Evolutionary conservation across 2,888 invertebrate genomes (phyloP), one percentile per base, ranked within the genome.

Genomic region (Parthenolecanium corni): DNA sequence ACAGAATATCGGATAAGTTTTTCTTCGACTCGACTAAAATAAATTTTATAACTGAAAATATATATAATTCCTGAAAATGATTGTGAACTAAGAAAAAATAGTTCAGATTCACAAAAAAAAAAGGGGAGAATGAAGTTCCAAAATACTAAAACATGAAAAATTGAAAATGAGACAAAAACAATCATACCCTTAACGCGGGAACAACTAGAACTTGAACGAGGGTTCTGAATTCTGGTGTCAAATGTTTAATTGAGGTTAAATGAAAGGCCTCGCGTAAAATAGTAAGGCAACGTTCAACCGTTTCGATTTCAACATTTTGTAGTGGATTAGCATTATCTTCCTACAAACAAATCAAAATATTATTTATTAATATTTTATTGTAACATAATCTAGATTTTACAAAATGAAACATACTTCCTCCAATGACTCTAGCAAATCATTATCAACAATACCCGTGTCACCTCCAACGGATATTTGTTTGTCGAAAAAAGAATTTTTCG

Each of bases 131-230:
- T n/a, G n/a, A n/a, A n/a, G n/a, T n/a, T n/a, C n/a, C 2, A 16
- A 16, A 16, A 31, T 16, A 31, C 5, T 31, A 31, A 31, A 31
- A 6, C 31, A 31, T 31, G 31, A 31, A 31, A 31, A 31, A n/a
- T 12, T 38, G 38, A 38, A 38, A 38, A 38, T 11, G 38, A 38
- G 9, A 12, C 38, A 42, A 18, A 42, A 23, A 23, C 11, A 49
- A 21, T 11, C 44, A 24, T 25, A 57, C 61, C 36, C 49, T 40
- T 23, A 47, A 51, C 4, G 40, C 61, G 3, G 38, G 47, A 12
- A 61, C 25, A 1, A 61, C 61, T 16, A 61, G 38, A 47, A 31
- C 38, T 51, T 61, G 61, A 40, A 61, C n/a, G 1, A 61, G 36
- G 5, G 51, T 51, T 11, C 61, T 31, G n/a, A 61, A 21, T 38